These are phyloP conservation scores for Oxystoma pomonae DNA, from an alignment of 2,888 invertebrate species.

Conservation along the genomic window DNA sequence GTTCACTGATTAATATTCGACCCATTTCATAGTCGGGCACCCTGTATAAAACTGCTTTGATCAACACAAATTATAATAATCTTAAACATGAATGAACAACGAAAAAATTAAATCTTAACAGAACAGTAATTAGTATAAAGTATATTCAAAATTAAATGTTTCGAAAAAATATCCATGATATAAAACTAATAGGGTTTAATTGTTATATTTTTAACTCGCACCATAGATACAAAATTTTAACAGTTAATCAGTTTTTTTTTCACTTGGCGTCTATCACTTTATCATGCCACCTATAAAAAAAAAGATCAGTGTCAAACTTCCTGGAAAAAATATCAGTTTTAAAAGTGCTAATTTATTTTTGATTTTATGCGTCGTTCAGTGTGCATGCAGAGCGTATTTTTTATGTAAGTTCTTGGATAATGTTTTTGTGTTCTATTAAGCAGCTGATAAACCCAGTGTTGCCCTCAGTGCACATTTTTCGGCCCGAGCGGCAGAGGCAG, in stretches of 20 bases:
- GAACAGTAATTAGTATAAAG: slow-evolving; percentile 18
- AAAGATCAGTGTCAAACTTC: no score
- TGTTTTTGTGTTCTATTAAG: no score
- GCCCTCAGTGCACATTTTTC: no score
- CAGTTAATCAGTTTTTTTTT: neutral
- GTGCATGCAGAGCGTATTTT: no score
- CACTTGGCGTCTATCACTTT: neutral
- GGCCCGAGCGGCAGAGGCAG: no score
- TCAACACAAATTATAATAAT: no score
- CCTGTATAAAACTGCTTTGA: neutral
- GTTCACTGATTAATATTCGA: neutral
- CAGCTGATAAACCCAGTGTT: no score
- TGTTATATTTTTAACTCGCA: neutral
- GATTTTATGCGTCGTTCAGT: no score
- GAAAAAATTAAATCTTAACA: slow-evolving; percentile 13
- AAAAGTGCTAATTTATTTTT: no score
- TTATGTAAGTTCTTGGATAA: no score
- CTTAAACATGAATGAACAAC: slow-evolving; percentile 10
- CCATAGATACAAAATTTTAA: neutral
- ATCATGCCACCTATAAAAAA: slow-evolving; percentile 4
- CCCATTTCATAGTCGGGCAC: neutral
- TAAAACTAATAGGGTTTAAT: neutral
- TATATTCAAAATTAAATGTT: slow-evolving; percentile 2
- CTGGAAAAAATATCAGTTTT: no score
- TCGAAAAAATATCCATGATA: neutral